These are phyloP conservation scores for Drosophila repletoides DNA, from an alignment of 1,140 invertebrate species.

Conservation along the genomic window DNA sequence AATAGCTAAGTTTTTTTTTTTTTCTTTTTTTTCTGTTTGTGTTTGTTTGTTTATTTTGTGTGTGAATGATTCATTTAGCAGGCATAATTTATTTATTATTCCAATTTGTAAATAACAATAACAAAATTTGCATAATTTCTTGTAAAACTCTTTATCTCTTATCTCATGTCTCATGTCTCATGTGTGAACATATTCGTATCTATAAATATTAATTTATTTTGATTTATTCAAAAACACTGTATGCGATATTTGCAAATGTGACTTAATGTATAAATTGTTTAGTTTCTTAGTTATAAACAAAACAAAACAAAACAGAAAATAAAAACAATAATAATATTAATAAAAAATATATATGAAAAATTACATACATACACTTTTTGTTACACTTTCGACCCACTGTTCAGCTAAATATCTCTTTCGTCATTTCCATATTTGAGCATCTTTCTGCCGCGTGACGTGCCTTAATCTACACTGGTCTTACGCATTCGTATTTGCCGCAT, in stretches of 20 bases:
- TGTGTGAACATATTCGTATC: slow-evolving; percentile 53
- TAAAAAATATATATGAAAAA: slow-evolving; percentile 11
- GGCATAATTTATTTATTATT: slow-evolving; percentile 75
- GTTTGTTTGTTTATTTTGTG: slow-evolving; percentile 32
- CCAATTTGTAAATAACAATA: slow-evolving; percentile 66
- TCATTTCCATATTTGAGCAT: slow-evolving; percentile 59
- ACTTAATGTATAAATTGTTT: slow-evolving; percentile 62
- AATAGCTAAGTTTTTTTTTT: slow-evolving; percentile 10
- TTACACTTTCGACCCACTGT: neutral
- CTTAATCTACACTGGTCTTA: slow-evolving; percentile 46
- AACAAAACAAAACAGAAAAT: slow-evolving; percentile 38
- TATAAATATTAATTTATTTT: slow-evolving; percentile 53
- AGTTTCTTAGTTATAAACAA: slow-evolving; percentile 39
- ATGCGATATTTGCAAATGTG: slow-evolving; percentile 78
- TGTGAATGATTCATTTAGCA: slow-evolving; percentile 59
- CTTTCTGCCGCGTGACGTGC: slow-evolving; percentile 32
- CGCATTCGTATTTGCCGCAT: no score
- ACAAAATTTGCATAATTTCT: slow-evolving; percentile 36
- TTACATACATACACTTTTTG: neutral
- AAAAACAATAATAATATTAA: slow-evolving; percentile 18
- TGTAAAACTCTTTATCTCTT: slow-evolving; percentile 12
- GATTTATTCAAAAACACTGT: slow-evolving; percentile 73
- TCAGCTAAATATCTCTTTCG: slow-evolving; percentile 8
- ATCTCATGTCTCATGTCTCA: slow-evolving; percentile 63
- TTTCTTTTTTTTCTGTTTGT: no score